A percentile compares a stretch with the other conserved stretches of the same genome.
These are phyloP conservation scores for Schizopygopsis malacanthus DNA, from an alignment of 2,797 vertebrate species.

Conservation along the genomic window DNA sequence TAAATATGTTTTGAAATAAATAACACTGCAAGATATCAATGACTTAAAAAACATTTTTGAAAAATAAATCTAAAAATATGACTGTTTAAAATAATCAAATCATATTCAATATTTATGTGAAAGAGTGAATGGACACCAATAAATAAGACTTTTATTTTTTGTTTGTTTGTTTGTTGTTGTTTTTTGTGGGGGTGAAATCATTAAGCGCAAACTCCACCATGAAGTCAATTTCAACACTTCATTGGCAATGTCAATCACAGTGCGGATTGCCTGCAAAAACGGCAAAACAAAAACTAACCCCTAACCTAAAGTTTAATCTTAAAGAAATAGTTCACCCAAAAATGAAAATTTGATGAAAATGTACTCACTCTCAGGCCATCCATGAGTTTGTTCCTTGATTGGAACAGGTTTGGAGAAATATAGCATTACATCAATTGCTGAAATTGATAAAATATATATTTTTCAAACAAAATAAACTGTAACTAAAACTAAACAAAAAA, in stretches of 20 bases:
- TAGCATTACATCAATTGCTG: too few relatives aligned
- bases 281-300: not conserved
- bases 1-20: not conserved
- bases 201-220: not conserved
- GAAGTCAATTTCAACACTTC: not conserved
- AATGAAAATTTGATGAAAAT: not conserved
- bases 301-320: not conserved
- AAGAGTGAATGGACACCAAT: not conserved
- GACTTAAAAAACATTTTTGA: too few relatives aligned
- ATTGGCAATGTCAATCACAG: not conserved
- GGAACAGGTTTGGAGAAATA: too few relatives aligned
- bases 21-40: too few relatives aligned
- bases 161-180: not conserved
- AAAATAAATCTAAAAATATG: too few relatives aligned
- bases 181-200: not conserved
- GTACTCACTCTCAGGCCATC: not conserved
- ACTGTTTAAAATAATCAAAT: not conserved
- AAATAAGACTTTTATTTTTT: not conserved
- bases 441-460: not conserved
- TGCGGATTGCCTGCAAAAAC: not conserved
- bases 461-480: not conserved
- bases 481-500: not conserved
- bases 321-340: not conserved
- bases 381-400: too few relatives aligned
- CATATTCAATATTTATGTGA: not conserved